phyloP scores from a whole-genome alignment of 2,113 vertebrate species.

The Ardeotis arabs region DNA sequence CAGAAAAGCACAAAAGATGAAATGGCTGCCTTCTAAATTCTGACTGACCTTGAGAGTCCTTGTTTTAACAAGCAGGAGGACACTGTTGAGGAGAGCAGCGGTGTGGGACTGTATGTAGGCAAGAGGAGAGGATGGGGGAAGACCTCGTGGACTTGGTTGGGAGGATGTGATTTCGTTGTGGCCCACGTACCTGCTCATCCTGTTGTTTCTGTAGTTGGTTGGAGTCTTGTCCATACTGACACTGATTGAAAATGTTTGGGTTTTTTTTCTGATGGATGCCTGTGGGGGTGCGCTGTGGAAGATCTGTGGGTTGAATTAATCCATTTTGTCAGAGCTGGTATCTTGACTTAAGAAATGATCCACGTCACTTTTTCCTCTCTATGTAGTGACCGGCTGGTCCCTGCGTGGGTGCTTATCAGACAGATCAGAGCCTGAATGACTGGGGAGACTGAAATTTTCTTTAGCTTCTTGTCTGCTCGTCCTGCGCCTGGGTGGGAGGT shows the following conservation, averaged over 20 bases:
- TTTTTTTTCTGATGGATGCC: neutral
- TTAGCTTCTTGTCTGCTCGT: neutral
- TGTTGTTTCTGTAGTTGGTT: neutral
- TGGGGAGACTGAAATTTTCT: neutral
- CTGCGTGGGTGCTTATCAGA: neutral
- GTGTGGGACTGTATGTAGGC: neutral
- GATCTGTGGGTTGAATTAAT: neutral
- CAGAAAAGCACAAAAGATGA: slow-evolving; percentile 65
- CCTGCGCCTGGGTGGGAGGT: neutral
- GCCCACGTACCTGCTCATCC: neutral
- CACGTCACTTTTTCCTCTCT: neutral
- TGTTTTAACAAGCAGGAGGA: slow-evolving; percentile 38
- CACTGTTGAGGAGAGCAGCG: neutral
- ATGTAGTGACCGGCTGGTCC: neutral
- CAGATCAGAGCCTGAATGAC: neutral
- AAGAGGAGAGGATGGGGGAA: neutral
- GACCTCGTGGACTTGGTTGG: neutral
- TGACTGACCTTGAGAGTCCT: slow-evolving; percentile 66
- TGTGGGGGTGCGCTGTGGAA: neutral
- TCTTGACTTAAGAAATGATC: neutral
- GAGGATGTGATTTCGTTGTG: neutral
- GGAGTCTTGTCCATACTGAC: neutral
- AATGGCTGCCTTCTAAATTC: slow-evolving; percentile 68
- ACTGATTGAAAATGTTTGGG: neutral
- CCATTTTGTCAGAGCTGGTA: neutral